phyloP scores from a whole-genome alignment of 2,888 invertebrate species.

The Spisula solida region DNA sequence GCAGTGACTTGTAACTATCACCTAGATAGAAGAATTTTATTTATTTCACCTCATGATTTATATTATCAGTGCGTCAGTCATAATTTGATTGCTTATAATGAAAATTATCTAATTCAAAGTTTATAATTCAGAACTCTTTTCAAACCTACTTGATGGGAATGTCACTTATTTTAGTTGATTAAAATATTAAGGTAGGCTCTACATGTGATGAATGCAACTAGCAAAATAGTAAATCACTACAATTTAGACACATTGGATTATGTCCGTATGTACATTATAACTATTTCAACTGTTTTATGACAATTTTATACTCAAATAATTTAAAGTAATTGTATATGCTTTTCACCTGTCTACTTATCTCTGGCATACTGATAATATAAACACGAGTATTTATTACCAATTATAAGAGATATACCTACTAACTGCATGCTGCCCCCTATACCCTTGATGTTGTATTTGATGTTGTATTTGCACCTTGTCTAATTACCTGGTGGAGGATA shows the following conservation, averaged over 20 bases:
- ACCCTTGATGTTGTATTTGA: constrained; percentile 42
- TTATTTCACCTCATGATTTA: not conserved
- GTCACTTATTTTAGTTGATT: not conserved
- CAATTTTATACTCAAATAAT: not conserved
- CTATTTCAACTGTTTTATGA: not conserved
- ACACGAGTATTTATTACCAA: constrained; percentile 27
- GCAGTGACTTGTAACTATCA: not conserved
- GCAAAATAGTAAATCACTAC: not conserved
- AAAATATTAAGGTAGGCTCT: not conserved
- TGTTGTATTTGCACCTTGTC: constrained; percentile 35
- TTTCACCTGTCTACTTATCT: not conserved
- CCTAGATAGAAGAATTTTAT: not conserved
- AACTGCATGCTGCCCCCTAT: constrained; percentile 68
- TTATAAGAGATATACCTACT: constrained; percentile 39
- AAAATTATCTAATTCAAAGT: not conserved
- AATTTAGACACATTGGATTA: not conserved
- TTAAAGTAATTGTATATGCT: no score
- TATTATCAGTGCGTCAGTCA: not conserved
- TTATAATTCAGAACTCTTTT: no score
- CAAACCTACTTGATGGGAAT: no score
- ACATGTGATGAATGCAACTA: not conserved
- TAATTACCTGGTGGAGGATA: constrained; percentile 37
- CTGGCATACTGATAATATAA: not conserved
- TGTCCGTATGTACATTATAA: not conserved
- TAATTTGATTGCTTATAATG: not conserved